These are phyloP conservation scores for human DNA, from an alignment of 2,113 vertebrate genomes.

Conservation along the genomic window GRCh38 chr3:108297501-108298000, in stretches of 20 bases:
- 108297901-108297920: neutral
- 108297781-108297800: neutral
- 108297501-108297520: neutral
- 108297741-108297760: neutral
- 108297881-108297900: neutral
- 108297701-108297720: neutral
- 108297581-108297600: neutral
- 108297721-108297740: accelerated
- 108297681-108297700: neutral
- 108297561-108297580: neutral
- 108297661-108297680: neutral
- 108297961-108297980: neutral
- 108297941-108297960: neutral
- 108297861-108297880: neutral
- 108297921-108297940: neutral
- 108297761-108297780: neutral
- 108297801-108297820: neutral
- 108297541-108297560: neutral
- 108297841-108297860: neutral
- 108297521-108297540: neutral
- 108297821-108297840: neutral
- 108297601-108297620: slow-evolving; percentile 39
- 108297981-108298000: neutral
- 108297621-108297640: neutral
- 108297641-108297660: neutral